phyloP scores from a whole-genome alignment of 1,140 invertebrate species.

The Halotydeus destructor region DNA sequence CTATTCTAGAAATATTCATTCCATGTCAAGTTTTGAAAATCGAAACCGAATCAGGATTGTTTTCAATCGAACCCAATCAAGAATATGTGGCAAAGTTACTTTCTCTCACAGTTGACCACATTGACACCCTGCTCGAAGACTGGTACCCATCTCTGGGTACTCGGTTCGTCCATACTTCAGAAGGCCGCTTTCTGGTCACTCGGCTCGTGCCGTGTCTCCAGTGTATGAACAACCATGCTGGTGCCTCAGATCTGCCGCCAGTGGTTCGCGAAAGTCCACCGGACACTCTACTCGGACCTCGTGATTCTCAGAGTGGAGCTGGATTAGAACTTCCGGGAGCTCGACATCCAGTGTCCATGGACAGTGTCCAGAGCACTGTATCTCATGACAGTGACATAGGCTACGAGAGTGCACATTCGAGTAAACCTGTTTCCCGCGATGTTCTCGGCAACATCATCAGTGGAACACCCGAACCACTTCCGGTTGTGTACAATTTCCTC shows the following conservation, averaged over 20 bases:
- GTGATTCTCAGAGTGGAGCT: background rate
- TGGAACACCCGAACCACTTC: background rate
- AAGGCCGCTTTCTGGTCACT: slow-evolving; percentile 82
- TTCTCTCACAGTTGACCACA: slow-evolving; percentile 79
- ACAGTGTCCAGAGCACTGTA: slow-evolving; percentile 28
- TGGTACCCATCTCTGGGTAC: slow-evolving; percentile 93
- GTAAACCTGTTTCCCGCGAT: background rate
- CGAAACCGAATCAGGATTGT: slow-evolving; percentile 24
- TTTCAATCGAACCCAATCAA: slow-evolving; percentile 36
- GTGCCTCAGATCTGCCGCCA: background rate
- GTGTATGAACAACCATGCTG: slow-evolving; percentile 35
- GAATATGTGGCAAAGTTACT: slow-evolving; percentile 63
- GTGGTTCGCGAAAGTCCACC: background rate
- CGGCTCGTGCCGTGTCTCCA: slow-evolving; percentile 76
- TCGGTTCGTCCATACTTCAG: slow-evolving; percentile 88
- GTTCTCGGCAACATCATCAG: background rate
- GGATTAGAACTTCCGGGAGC: background rate
- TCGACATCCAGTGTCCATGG: background rate
- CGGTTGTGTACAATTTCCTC: slow-evolving; percentile 35
- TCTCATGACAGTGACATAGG: slow-evolving; percentile 51
- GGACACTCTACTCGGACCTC: background rate
- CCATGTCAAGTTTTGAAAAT: slow-evolving; percentile 39
- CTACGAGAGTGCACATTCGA: slow-evolving; percentile 24
- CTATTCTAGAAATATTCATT: slow-evolving; percentile 70
- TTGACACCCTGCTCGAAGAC: slow-evolving; percentile 88